Evolutionary conservation across 2,888 invertebrate species (phyloP), one percentile per base, ranked within the genome.

Genomic region (Eristalis arbustorum): DNA sequence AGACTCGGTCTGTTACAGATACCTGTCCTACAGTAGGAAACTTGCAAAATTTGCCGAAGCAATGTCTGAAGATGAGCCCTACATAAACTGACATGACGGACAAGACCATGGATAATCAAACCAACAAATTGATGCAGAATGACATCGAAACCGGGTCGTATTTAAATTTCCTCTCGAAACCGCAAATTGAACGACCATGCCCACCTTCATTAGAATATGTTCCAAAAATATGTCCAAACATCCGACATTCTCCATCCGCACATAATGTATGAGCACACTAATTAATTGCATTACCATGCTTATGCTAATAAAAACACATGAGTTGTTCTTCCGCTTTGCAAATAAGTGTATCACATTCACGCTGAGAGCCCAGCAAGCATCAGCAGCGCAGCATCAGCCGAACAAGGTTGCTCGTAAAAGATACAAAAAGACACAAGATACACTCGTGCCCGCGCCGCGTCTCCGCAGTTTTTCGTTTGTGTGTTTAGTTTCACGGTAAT

Each of bases 241-340:
- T 11, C 11, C 11, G 1, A 10, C 34, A 76, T 76, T 73, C 34
- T 57, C 69, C 64, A 61, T 69, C 69, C 69, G 49, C 61, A 14
- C 18, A 49, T 62, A 67, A 71, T 42, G 69, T 79, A 40, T 78
- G 66, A n/a, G 74, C 78, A 75, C 66, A 56, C 56, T 84, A 79
- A 84, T 79, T 75, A 74, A 79, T 75, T 79, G 75, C 71, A 79
- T 84, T 84, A 79, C 71, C 71, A 79, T 79, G 75, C 78, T 84
- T 79, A 79, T 75, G 84, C 74, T 75, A 79, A 84, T 79, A 75
- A 84, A 64, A 72, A 63, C 59, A 64, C 69, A 42, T 63, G 62
- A 8, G 37, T 61, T 40, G 8, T 10, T 31, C 25, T 34, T 59
- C 11, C n/a, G 2, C 42, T 75, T 37, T 22, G 42, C 14, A 66